phyloP scores from a whole-genome alignment of 1,140 invertebrate species.

The Lepidurus arcticus region DNA sequence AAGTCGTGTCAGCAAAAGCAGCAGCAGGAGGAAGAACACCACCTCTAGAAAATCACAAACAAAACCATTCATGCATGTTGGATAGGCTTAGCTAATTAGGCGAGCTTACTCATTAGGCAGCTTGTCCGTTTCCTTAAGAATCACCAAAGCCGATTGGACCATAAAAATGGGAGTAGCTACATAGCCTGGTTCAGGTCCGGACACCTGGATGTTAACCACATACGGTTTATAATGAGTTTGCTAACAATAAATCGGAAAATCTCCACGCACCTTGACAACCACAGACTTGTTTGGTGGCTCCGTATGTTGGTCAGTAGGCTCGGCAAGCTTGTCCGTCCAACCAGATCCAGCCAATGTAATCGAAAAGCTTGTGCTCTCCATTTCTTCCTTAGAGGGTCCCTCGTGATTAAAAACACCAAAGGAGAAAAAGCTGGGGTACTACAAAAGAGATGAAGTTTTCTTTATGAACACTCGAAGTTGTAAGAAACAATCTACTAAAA shows the following conservation, averaged over 20 bases:
- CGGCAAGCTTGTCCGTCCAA: conserved; percentile 61
- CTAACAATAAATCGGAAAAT: background rate
- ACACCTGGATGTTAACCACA: conserved; percentile 42
- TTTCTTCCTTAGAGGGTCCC: conserved; percentile 57
- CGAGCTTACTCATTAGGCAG: conserved; percentile 59
- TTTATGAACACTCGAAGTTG: background rate
- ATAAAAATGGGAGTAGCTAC: conserved; percentile 68
- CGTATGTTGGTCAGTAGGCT: conserved; percentile 56
- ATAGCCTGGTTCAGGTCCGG: conserved; percentile 70
- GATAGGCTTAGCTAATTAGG: background rate
- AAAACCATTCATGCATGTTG: conserved; percentile 11
- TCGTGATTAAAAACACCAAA: conserved; percentile 59
- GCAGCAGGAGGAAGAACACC: conserved; percentile 56
- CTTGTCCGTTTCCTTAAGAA: conserved; percentile 68
- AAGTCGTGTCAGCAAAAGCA: conserved; percentile 57
- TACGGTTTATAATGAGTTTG: background rate
- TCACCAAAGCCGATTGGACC: conserved; percentile 62
- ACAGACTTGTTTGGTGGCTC: conserved; percentile 60
- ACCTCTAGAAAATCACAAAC: conserved; percentile 46
- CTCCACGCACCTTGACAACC: conserved; percentile 50
- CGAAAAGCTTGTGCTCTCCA: conserved; percentile 58
- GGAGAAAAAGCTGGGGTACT: conserved; percentile 70
- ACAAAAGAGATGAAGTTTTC: conserved; percentile 39
- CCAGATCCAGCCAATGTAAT: conserved; percentile 68
- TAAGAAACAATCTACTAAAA: background rate